Evolutionary conservation across 2,113 vertebrate genomes (phyloP), one percentile per base, ranked within the genome.

Genomic region (Centropus bengalensis): DNA sequence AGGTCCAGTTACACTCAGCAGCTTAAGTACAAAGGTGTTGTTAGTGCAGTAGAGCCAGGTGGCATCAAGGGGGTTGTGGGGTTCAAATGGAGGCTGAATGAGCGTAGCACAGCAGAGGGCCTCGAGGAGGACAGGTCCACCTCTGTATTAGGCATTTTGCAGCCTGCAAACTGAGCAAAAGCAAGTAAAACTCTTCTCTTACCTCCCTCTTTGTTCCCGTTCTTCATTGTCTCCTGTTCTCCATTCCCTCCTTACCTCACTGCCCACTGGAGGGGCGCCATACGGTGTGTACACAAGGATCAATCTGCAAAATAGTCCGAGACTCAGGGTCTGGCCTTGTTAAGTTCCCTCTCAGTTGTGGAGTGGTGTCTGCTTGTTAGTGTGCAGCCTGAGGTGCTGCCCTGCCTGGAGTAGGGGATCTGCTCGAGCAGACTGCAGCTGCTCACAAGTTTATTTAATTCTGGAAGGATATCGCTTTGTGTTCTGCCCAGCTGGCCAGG

Each of bases 401-500:
- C 28, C 55, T 54, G 0, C 68, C n/a, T 7, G 1, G n/a, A 52
- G 27, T 1, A 69, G 51, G n/a, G 10, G 19, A 54, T 60, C 76
- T 63, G 42, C 33, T 84, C 17, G 63, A 54, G n/a, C 68, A 64
- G 51, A 20, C 44, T 2, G 13, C 59, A 68, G 54, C 22, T 68
- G 52, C 30, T 87, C 63, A 30, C 44, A 38, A 47, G 47, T 32
- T 7, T 32, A 16, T 23, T 76, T 74, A 30, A 12, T 81, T 74
- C 23, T 94, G 91, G 33, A 70, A 94, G 68, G 78, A 86, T 73
- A 36, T 94, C 64, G 82, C 62, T 64, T 64, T 58, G 33, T 91
- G 92, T 10, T 93, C 80, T 90, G 74, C 54, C 69, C 89, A 97
- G 87, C 89, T 97, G 95, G 73, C 38, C 66, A 84, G 97, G 95